Evolutionary conservation across 2,888 invertebrate species (phyloP), one percentile per base, ranked within the genome.

Genomic region (Melanophora roralis): DNA sequence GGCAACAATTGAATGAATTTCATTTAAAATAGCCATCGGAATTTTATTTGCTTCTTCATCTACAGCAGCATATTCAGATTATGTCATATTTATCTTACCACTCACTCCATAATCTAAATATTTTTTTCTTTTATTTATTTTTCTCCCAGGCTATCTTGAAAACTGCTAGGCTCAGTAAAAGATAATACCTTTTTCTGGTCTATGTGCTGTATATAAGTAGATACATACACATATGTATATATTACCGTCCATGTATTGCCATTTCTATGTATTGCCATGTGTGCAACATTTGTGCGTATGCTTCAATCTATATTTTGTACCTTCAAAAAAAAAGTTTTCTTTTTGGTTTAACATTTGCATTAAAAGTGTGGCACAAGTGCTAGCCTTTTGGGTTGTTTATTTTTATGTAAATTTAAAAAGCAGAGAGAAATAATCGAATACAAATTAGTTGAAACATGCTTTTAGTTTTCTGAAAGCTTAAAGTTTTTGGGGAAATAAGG

Each of bases 381-480:
- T 9, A n/a, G 49, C 11, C 27, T 51, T 36, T 38, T 19, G 47
- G 3, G 27, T 40, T n/a, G 32, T 40, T 60, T 51, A 32, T 49
- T 11, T 32, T 49, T 51, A 32, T 1, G n/a, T 6, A 27, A 38
- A 19, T 36, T 12, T 57, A 8, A 14, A 47, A 11, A 21, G 23
- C 2, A 49, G 21, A 8, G 36, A 9, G 7, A 11, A 34, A 34
- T 8, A 53, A n/a, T 0, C 27, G 19, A 14, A 27, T 27, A 27
- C 27, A 27, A 27, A 27, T 27, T 69, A 59, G 59, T 59, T 59
- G 59, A 69, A 69, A 69, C 16, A 5, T 53, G n/a, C 8, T 16
- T 45, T 16, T 16, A 34, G 12, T 53, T 53, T 53, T 53, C 16
- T 16, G 34, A 34, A 14, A 32, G 9, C 14, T 32, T 51, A 8